Base-by-base conservation (phyloP, 2,888 invertebrate species). In the Scaptomyza polygonia region DNA sequence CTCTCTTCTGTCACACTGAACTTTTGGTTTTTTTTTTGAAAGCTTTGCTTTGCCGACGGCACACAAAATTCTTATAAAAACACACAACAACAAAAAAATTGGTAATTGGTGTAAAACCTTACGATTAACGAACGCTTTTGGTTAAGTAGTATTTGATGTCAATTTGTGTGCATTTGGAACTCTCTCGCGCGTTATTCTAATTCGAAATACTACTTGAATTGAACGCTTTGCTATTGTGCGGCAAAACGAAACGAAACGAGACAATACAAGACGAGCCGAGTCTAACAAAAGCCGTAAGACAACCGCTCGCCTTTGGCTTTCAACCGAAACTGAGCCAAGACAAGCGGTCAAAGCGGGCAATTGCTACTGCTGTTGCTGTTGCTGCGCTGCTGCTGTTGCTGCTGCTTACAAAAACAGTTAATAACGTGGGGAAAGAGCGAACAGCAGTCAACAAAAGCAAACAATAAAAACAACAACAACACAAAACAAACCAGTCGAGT, bases 231-330 rank as follows among this genome's bases (percentile, higher is more conserved):
- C 7, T 44, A 44, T 32, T 43, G 14, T 42, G 29, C 36, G 54
- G 42, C 36, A 16, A 42, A 16, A 32, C 56, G 44, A 59, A 16
- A 40, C 55, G 55, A 57, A 30, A 43, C 40, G 47, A 29, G n/a
- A 11, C 55, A 48, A 58, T 42, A 40, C 61, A 30, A 42, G 40
- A 48, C 57, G 65, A 65, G 36, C 55, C 69, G 65, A 53, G 58
- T 51, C 64, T 44, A 73, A 79, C 69, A 76, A 76, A 77, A 84
- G 84, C 75, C 68, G 77, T 58, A 40, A 54, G 77, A 87, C 76
- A 79, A 89, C 88, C 86, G 83, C 74, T 82, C 89, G 80, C 76
- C 78, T 84, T 62, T 89, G 86, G 82, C 83, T 88, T 85, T 86
- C 83, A 81, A 86, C 87, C 86, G 88, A 89, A 82, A 90, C 90